Base-by-base conservation (phyloP, 2,113 vertebrate genomes). In the Ictalurus punctatus region DNA sequence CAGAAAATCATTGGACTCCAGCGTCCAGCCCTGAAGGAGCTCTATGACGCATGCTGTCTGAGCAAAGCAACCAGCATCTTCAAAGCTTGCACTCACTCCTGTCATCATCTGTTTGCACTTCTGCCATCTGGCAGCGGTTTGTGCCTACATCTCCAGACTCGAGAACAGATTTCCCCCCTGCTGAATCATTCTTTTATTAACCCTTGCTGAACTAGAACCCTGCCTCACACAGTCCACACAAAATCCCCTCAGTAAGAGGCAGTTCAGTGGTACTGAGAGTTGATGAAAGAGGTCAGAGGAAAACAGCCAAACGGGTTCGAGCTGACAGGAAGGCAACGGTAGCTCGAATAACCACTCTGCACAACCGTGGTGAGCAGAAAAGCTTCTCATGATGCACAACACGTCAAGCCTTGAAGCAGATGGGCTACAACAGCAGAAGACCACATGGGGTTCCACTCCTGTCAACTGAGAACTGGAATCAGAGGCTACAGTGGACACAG, bases 41-140 rank as follows among this genome's bases (percentile, higher is more conserved):
- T 88, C 52, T 78, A 16, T 19, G 14, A 27, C 0, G 7, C 21
- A n/a, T 63, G 16, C 78, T 81, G 19, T 17, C 86, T 82, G 19
- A 69, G 58, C 48, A 88, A 30, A 58, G 25, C 87, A 73, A 27
- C 17, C 58, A 88, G 52, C 73, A 73, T 67, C 21, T 87, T 34
- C 58, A 79, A 87, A 56, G 59, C 34, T 76, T 16, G 12, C 27
- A 21, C 34, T 56, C 48, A 37, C 27, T 69, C n/a, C 84, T 78
- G 52, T 71, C 84, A 86, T 58, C 69, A 59, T 74, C 54, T 84
- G 81, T 88, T 83, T 88, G 87, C n/a, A 76, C 67, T 74, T 59
- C 69, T 85, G 48, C n/a, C 58, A 67, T 84, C 71, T 52, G 69
- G 71, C n/a, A 67, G 67, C 48, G 30, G 19, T 88, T 88, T 59